Base-by-base conservation (phyloP, 2,113 vertebrate species). In the Oryzias javanicus region DNA sequence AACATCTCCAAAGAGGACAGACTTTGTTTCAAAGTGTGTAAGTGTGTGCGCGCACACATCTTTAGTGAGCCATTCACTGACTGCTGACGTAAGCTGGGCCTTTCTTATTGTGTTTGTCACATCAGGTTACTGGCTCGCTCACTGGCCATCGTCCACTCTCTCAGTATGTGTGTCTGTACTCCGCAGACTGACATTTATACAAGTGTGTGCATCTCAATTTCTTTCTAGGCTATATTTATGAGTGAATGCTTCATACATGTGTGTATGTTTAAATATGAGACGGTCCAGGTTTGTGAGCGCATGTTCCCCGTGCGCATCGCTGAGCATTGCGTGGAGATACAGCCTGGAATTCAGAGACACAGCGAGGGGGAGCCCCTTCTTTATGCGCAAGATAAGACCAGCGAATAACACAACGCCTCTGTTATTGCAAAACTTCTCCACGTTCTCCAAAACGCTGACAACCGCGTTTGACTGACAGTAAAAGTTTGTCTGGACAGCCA, bases 321-420 rank as follows among this genome's bases (percentile, higher is more conserved):
- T 66, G 78, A 82, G 69, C 72, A 42, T 58, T 69, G 78, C 83
- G 48, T 5, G 49, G 78, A 86, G 81, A 87, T 70, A 57, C 74
- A 16, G 58, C 50, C 63, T 76, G 86, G 81, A 89, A 89, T 87
- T 75, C 51, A 64, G 71, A 70, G 76, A 70, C 66, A 0, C 63
- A 27, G 29, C 79, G 72, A 76, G 78, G 78, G 67, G 78, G 74
- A 79, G 77, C 77, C 82, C 65, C 79, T 84, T 84, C 81, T 80
- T 84, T 72, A 62, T 64, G 80, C 64, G 27, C 41, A 57, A 81
- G 83, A 89, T 89, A 84, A 65, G 55, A 87, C 86, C 85, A 76
- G 64, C 86, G 67, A 75, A 81, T 70, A 60, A 70, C 82, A 74
- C 58, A 77, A 64, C 44, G 65, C 65, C 56, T 51, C 54, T 55